Evolutionary conservation across 2,888 invertebrate genomes (phyloP), one percentile per base, ranked within the genome.

Genomic region (Uloborus plumipes): DNA sequence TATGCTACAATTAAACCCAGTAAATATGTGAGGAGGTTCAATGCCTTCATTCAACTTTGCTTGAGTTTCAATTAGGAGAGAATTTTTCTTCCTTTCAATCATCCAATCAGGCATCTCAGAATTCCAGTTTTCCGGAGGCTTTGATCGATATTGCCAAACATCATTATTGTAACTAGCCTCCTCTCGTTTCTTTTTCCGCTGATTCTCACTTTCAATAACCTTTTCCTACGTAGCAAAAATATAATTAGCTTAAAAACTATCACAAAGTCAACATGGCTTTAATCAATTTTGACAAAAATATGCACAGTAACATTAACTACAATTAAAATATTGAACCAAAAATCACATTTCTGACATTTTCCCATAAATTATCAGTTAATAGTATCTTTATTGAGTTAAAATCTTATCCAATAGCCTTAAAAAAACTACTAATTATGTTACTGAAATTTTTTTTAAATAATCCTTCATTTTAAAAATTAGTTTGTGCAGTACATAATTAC

Each of bases 61-160:
- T 59, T 84, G 84, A 22, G 72, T 84, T 31, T 72, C 50, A 26
- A 62, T 67, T 71, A 84, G 72, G 50, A 71, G 18, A 49, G 84
- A 82, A n/a, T 79, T 90, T 88, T 94, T 91, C 87, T 93, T 92
- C 86, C 92, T 91, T 87, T 94, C 92, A 20, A 88, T 89, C 89
- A 95, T 90, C 92, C 93, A 93, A 9, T 94, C 93, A 0, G 96
- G 96, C 78, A 97, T 88, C 0, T 94, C 94, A 85, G 92, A 92
- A 84, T 92, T 91, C 97, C 97, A 97, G 88, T 95, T 93, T 71
- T 90, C 89, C 0, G 97, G 96, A 0, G 97, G 96, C 51, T 90
- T 87, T 9, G 91, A 91, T 61, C 97, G 90, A 88, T 92, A 93
- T 87, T 93, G 91, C 97, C 97, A 97, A 0, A 93, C 91, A 88